Evolutionary conservation across 2,797 vertebrate genomes (phyloP), one percentile per base, ranked within the genome.

Genomic region (Gadopsis bispinosus): DNA sequence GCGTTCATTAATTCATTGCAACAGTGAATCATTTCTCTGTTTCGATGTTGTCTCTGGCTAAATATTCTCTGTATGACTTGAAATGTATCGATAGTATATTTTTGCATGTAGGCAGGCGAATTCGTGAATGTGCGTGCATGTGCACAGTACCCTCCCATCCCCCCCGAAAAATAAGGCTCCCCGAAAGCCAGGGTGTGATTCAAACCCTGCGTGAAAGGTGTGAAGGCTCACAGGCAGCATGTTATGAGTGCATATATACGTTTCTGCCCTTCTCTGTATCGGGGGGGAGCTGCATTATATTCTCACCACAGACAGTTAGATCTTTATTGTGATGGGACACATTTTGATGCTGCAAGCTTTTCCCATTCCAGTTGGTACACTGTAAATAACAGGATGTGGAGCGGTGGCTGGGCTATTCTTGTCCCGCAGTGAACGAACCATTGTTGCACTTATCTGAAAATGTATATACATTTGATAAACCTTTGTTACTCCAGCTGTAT

Each of bases 381-480:
- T 51, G 33, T 19, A 45, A 79, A 63, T 67, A 68, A 69, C 61
- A 35, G 13, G 5, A n/a, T 22, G 4, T 35, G 1, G 16, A 65
- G 50, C 3, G 13, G 10, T 20, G 39, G 31, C 14, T 55, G 20
- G 7, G 6, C 62, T 73, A 4, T 45, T 43, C 39, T 31, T 7
- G 12, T 43, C 19, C 51, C 3, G 11, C 3, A 5, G 4, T 29
- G 35, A 72, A 37, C 31, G 14, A 73, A 22, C 55, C 58, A 1
- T 53, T 75, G 41, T 39, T 41, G 35, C 29, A 54, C 67, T 61
- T 61, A 77, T 75, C 76, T 73, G 35, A 45, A 68, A 79, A 51
- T 22, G 9, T 45, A n/a, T 2, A 39, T 10, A 54, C 17, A 39
- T 63, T 48, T 50, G 2, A 47, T 17, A 64, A 77, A 67, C 41